Base-by-base conservation (phyloP, 2,888 invertebrate genomes). In the Xestia ashworthii region DNA sequence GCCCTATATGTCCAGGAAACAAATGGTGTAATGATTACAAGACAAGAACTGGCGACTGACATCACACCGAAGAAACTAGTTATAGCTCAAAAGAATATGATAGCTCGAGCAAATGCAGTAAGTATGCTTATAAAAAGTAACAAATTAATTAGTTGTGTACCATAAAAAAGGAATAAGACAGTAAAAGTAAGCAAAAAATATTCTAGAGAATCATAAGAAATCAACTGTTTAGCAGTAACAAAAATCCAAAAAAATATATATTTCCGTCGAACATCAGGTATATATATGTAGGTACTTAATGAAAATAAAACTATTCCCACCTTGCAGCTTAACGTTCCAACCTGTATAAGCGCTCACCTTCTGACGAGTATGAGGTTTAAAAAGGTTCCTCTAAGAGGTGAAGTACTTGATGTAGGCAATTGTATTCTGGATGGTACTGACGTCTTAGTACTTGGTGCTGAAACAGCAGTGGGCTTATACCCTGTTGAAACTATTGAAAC, bases 341-440 rank as follows among this genome's bases (percentile, higher is more conserved):
- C 95, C 2, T 89, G 92, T 69, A 77, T 96, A 25, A 92, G 92
- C 77, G 95, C 95, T 4, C 93, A 95, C 32, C 88, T 96, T 8
- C 83, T 96, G 9, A 93, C 89, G 80, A 95, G 94, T 73, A 96
- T 96, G 96, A 89, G 94, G 16, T 86, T 83, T 19, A 93, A 92
- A 53, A 92, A 90, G 78, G 86, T 94, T 60, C 94, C 96, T 1
- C 89, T 95, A 3, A 94, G 98, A 89, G 97, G 98, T 3, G 98
- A 98, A 92, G 95, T 97, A 22, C 97, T 97, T 48, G 98, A 98
- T 87, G 97, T 98, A 12, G 98, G 98, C 62, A 98, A 98, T 91
- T 98, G 98, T 71, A 97, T 98, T 41, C 92, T 98, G 32, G 98
- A 98, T 88, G 98, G 98, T 32, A 97, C 97, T 68, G 98, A 98